These are phyloP conservation scores for Cheumatopsyche charites DNA, from an alignment of 1,140 invertebrate species.

Conservation along the genomic window DNA sequence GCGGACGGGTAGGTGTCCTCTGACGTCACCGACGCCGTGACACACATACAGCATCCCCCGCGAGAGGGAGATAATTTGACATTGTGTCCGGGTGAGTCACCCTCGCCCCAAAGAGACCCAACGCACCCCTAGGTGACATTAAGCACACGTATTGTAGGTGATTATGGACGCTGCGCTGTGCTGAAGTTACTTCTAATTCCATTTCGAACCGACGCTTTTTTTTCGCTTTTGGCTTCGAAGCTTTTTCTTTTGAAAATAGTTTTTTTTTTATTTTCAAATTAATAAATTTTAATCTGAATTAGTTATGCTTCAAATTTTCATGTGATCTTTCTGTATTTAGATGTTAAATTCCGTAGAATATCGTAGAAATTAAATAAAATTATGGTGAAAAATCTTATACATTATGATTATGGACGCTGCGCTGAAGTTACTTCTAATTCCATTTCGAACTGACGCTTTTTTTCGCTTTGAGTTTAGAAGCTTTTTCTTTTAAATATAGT, in stretches of 20 bases:
- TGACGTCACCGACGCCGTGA: slow-evolving; percentile 40
- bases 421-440: slow-evolving; percentile 34
- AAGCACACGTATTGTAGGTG: slow-evolving; percentile 35
- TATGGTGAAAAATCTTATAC: too few species aligned
- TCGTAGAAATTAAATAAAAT: too few species aligned
- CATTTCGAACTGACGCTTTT: not conserved
- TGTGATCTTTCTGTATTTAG: too few species aligned
- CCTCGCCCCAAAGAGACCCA: not conserved
- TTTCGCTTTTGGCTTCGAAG: not conserved
- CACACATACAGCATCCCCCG: slow-evolving; percentile 47
- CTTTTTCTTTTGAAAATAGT: too few species aligned
- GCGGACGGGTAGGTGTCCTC: not conserved
- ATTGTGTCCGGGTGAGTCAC: slow-evolving; percentile 41
- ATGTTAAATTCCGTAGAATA: too few species aligned
- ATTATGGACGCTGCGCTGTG: slow-evolving; percentile 31
- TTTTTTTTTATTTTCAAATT: too few species aligned
- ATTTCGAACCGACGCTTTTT: slow-evolving; percentile 2
- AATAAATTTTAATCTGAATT: too few species aligned
- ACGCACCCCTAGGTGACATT: slow-evolving; percentile 24
- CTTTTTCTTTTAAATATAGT: too few species aligned
- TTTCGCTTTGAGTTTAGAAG: not conserved
- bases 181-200: slow-evolving; percentile 33
- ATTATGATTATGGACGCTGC: slow-evolving; percentile 35
- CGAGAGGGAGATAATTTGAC: slow-evolving; percentile 46
- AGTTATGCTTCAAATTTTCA: too few species aligned